Evolutionary conservation across 2,797 vertebrate species (phyloP), one percentile per base, ranked within the genome.

Genomic region (Adelosebastes latens): DNA sequence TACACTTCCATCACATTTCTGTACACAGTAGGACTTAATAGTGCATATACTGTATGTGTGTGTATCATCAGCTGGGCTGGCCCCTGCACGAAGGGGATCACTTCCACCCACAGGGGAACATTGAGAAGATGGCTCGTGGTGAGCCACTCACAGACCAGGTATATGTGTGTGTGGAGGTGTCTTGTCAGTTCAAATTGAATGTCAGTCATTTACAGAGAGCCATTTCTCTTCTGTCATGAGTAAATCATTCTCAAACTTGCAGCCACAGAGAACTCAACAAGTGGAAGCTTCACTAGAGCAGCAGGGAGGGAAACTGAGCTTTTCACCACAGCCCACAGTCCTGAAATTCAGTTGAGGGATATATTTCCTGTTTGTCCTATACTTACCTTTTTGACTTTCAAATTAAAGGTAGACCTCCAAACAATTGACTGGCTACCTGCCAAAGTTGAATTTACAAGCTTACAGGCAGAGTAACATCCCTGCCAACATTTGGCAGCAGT

Each of bases 71-170:
- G 98, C 87, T 97, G 60, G 96, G 96, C 7, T 98, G 97, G 97
- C 96, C 95, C 14, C 95, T 98, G 82, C 95, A 97, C 2, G 98
- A 99, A 87, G 97, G 96, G 0, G 98, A 99, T 29, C 89, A 97
- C 86, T 98, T 96, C 79, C 98, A 99, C 86, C 91, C 97, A 2
- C 85, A 86, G 46, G 96, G 95, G 85, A 99, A 97, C 69, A 95
- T 92, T 60, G 90, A 89, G 71, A 99, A 98, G 93, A 99, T 99
- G 98, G 61, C 93, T 59, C 88, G 89, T n/a, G 96, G 97, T 60
- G 95, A 96, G 77, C 95, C 97, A 0, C 94, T 99, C 31, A 96
- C 91, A 76, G 97, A 99, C 72, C 92, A 98, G 97, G 97, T 98
- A 10, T 77, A 22, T 62, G 42, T 64, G n/a, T 69, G 52, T 52